phyloP scores from a whole-genome alignment of 1,140 invertebrate species.

The Oedothorax gibbosus region DNA sequence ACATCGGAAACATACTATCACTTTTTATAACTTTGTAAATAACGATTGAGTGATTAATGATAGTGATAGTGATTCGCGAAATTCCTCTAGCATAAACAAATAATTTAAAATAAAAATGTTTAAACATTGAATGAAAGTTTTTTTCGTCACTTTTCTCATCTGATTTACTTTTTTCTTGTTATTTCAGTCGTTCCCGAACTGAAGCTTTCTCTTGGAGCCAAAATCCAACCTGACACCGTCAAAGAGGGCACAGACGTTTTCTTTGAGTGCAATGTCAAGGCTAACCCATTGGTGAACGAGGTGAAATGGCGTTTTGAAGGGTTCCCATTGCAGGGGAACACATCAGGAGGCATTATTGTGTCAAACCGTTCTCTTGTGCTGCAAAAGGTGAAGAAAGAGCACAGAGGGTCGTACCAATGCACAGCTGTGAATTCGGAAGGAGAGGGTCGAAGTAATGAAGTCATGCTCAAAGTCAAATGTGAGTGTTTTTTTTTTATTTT shows the following conservation, averaged over 20 bases:
- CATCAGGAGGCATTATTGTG: constrained; percentile 79
- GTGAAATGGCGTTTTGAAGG: constrained; percentile 85
- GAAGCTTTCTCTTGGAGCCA: constrained; percentile 63
- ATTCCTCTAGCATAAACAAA: no score
- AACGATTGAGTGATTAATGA: no score
- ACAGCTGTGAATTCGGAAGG: constrained; percentile 90
- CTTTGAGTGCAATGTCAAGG: constrained; percentile 88
- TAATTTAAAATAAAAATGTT: background rate
- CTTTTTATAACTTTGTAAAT: no score
- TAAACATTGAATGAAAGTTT: background rate
- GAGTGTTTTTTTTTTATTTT: constrained; percentile 70
- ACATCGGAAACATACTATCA: no score
- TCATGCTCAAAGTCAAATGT: constrained; percentile 89
- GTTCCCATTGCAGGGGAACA: constrained; percentile 52
- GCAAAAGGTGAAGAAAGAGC: constrained; percentile 65
- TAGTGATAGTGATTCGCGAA: no score
- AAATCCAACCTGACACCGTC: constrained; percentile 84
- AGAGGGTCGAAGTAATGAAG: constrained; percentile 84
- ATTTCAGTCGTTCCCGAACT: constrained; percentile 63
- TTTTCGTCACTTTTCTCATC: background rate
- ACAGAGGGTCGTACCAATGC: constrained; percentile 78
- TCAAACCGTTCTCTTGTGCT: constrained; percentile 77
- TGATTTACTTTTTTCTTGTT: no score
- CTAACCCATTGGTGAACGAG: constrained; percentile 84
- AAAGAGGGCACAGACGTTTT: constrained; percentile 84